These are phyloP conservation scores for Rhabditoides inermis DNA, from an alignment of 2,888 invertebrate species.

Conservation along the genomic window DNA sequence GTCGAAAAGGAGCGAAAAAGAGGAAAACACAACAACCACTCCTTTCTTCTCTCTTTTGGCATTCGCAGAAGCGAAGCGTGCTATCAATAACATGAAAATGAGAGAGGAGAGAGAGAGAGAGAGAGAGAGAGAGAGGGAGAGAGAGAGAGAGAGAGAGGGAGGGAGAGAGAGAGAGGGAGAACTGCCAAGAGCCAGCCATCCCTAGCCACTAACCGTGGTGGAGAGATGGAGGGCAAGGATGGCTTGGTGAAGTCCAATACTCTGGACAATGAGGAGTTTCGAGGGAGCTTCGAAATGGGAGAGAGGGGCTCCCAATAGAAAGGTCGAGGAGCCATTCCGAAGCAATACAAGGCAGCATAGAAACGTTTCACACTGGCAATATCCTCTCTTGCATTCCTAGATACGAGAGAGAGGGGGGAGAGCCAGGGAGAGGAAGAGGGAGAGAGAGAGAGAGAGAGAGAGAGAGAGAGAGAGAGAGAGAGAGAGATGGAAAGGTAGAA, in stretches of 20 bases:
- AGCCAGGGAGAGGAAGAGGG: constrained; percentile 1
- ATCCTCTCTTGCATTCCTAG: too few relatives aligned
- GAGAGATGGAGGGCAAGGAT: neutral
- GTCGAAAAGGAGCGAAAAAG: neutral
- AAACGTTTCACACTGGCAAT: too few relatives aligned
- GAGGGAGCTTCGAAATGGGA: neutral
- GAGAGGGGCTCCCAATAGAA: too few relatives aligned
- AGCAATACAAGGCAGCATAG: too few relatives aligned
- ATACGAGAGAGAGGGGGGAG: neutral
- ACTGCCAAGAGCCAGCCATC: constrained; percentile 12
- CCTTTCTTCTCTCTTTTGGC: constrained; percentile 10
- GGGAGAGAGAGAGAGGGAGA: neutral
- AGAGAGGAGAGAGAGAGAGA: neutral
- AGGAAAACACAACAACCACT: constrained; percentile 9
- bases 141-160: constrained; percentile 3
- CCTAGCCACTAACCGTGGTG: constrained; percentile 5
- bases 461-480: neutral
- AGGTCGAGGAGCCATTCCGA: too few relatives aligned
- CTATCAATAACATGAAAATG: constrained; percentile 4
- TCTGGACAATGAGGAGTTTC: neutral
- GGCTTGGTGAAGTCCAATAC: neutral
- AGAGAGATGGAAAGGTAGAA: neutral
- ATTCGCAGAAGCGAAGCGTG: constrained; percentile 2
- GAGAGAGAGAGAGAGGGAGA: constrained; percentile 6
- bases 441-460: neutral